Evolutionary conservation across 2,888 invertebrate genomes (phyloP).

Genomic region (Phlogophora meticulosa): DNA sequence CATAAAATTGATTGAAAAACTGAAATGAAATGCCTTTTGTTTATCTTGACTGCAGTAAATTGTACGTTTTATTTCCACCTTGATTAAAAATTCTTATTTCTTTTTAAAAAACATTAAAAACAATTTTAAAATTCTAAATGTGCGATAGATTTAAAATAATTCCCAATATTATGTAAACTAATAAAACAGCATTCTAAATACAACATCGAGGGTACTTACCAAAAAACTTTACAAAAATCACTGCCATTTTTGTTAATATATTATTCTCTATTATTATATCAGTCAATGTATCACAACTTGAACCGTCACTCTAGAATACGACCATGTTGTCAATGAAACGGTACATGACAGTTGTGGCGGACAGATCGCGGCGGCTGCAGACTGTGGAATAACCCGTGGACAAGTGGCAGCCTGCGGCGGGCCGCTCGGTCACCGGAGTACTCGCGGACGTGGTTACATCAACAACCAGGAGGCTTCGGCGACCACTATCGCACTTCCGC

Average conservation of each 20-base stretch:
- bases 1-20: constrained; percentile 33
- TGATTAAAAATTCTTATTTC: not conserved
- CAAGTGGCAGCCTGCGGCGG: constrained; percentile 49
- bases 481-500: constrained; percentile 63
- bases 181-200: not conserved
- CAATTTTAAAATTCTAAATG: not conserved
- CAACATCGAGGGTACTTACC: constrained; percentile 74
- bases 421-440: constrained; percentile 38
- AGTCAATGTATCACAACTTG: constrained; percentile 58
- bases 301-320: constrained; percentile 61
- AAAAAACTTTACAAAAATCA: constrained; percentile 82
- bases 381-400: constrained; percentile 61
- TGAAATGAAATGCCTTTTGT: not conserved
- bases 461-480: constrained; percentile 68
- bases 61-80: not conserved
- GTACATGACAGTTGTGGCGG: constrained; percentile 53
- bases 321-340: constrained; percentile 61
- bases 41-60: constrained; percentile 21
- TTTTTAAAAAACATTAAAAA: not conserved
- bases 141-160: constrained; percentile 14
- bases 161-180: not conserved
- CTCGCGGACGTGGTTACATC: constrained; percentile 70
- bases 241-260: constrained; percentile 79
- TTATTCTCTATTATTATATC: constrained; percentile 41
- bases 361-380: constrained; percentile 69